Evolutionary conservation across 2,797 vertebrate species (phyloP), one percentile per base, ranked within the genome.

Genomic region (Brachymystax lenok): DNA sequence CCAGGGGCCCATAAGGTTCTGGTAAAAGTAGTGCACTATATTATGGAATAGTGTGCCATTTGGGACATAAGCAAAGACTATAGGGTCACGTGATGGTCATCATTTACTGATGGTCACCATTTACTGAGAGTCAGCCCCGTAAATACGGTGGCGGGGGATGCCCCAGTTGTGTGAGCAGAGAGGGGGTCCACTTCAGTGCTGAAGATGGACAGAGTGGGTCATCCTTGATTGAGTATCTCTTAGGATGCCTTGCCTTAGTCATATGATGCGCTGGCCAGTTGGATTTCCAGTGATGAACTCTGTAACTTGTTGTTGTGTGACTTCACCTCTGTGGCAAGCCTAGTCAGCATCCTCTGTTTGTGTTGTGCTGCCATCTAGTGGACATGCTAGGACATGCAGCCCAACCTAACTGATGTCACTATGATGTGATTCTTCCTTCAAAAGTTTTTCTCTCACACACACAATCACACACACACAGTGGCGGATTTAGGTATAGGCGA

Each of bases 301-400:
- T n/a, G 59, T 61, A 10, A 3, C 59, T 24, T 1, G n/a, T 8
- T 13, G 50, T 24, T 2, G n/a, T 50, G 21, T 33, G 35, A 28
- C 40, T 54, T 28, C 28, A 2, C 3, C 63, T 28, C 27, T 3
- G 63, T 66, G 4, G 5, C 5, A n/a, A 56, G 52, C 35, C 14
- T 7, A 35, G 17, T 17, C 5, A 59, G 5, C 16, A 1, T 19
- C 40, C 21, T 21, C 3, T 19, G 12, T 46, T 72, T 46, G 51
- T 69, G 70, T 73, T 71, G 12, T 70, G 68, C 54, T 67, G 52
- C 74, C 77, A 82, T 64, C 80, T 73, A 54, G 66, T 69, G 77
- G 74, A 64, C 35, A 21, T 28, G 52, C 13, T 79, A n/a, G 27
- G 56, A n/a, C 66, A 33, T 74, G 77, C 66, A 76, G 28, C 64